These are phyloP conservation scores for Platycheirus albimanus DNA, from an alignment of 2,888 invertebrate genomes.

Conservation along the genomic window DNA sequence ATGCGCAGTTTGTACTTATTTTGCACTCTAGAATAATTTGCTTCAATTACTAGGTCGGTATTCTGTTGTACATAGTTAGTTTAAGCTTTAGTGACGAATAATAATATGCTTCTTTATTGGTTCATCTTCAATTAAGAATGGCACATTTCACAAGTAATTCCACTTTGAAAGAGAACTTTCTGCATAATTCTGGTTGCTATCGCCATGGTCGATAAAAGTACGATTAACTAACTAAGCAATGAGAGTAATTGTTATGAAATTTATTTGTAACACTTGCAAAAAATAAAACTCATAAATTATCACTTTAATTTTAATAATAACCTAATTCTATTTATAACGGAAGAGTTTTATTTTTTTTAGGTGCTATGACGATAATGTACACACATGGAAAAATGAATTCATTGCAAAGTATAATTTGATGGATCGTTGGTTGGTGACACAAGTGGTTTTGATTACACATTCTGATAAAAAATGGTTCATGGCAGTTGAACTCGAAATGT, in stretches of 20 bases:
- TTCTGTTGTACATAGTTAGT: conserved; percentile 12
- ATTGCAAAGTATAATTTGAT: not conserved
- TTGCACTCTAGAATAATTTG: conserved; percentile 53
- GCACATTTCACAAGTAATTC: not conserved
- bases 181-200: too few species aligned
- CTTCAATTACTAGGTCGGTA: conserved; percentile 55
- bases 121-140: conserved; percentile 20
- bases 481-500: not conserved
- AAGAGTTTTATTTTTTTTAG: conserved; percentile 2
- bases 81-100: not conserved
- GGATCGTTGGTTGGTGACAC: not conserved
- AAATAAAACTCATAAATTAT: too few species aligned
- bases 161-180: not conserved
- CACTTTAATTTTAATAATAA: not conserved
- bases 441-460: not conserved
- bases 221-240: too few species aligned
- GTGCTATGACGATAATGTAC: not conserved
- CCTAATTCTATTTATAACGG: not conserved
- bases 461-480: not conserved
- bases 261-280: too few species aligned
- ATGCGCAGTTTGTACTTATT: not conserved
- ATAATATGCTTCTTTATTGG: not conserved
- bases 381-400: not conserved
- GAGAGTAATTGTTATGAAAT: too few species aligned
- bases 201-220: too few species aligned